phyloP scores from a whole-genome alignment of 2,888 invertebrate species.

The Abrostola triplasia region DNA sequence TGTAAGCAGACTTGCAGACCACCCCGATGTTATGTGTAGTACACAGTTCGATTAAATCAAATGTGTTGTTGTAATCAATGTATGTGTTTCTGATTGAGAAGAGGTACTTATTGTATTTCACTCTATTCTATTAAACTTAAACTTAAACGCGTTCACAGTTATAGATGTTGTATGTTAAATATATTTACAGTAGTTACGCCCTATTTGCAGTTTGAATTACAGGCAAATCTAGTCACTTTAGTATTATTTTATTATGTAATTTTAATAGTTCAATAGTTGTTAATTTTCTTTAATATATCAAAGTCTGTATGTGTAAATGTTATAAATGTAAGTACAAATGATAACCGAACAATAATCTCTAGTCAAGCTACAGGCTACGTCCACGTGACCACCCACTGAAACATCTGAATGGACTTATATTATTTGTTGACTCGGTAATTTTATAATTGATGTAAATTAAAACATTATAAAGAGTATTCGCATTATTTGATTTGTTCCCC shows the following conservation, averaged over 20 bases:
- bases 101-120: not conserved
- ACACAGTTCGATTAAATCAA: slow-evolving; percentile 1
- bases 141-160: slow-evolving; percentile 15
- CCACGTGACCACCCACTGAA: slow-evolving; percentile 6
- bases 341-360: slow-evolving; percentile 30
- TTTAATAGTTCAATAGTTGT: slow-evolving; percentile 29
- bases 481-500: slow-evolving; percentile 14
- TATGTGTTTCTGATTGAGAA: slow-evolving; percentile 23
- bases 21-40: not conserved
- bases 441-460: slow-evolving; percentile 78
- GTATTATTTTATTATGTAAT: slow-evolving; percentile 29
- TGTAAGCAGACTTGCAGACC: not conserved
- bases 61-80: slow-evolving; percentile 16
- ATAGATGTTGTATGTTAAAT: slow-evolving; percentile 34
- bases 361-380: slow-evolving; percentile 44
- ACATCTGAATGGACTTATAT: slow-evolving; percentile 13
- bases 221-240: slow-evolving; percentile 49
- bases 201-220: slow-evolving; percentile 29
- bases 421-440: slow-evolving; percentile 58
- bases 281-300: slow-evolving; percentile 17
- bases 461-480: slow-evolving; percentile 47
- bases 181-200: slow-evolving; percentile 32
- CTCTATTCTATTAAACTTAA: slow-evolving; percentile 1
- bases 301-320: slow-evolving; percentile 28
- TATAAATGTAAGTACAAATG: slow-evolving; percentile 29